Evolutionary conservation across 2,113 vertebrate species (phyloP).

Genomic region (Nycticebus coucang): DNA sequence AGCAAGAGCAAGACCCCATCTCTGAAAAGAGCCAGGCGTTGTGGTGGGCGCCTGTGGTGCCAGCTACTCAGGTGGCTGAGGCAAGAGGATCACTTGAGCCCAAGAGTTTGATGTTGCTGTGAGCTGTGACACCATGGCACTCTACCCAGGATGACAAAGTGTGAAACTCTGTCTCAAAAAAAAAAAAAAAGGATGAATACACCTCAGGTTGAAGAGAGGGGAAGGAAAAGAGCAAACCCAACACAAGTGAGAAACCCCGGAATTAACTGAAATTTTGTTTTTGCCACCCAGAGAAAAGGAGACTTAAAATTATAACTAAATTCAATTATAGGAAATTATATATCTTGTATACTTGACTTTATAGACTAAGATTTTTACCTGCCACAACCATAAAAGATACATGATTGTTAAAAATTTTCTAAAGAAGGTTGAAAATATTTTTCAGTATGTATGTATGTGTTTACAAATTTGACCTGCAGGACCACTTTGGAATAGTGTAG

Average conservation of each 20-base stretch:
- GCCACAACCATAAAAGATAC: background rate
- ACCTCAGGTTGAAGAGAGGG: background rate
- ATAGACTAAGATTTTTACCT: conserved; percentile 40
- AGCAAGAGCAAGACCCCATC: too few relatives aligned
- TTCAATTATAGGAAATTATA: background rate
- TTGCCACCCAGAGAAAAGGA: background rate
- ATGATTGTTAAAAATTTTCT: conserved; percentile 16
- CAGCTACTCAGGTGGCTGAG: too few relatives aligned
- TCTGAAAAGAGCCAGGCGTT: too few relatives aligned
- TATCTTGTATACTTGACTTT: background rate
- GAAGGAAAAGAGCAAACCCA: background rate
- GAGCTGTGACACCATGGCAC: too few relatives aligned
- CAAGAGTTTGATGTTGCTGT: too few relatives aligned
- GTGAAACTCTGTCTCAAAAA: too few relatives aligned
- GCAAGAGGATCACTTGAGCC: too few relatives aligned
- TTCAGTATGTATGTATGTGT: background rate
- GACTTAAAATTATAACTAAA: background rate
- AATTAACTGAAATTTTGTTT: conserved; percentile 19
- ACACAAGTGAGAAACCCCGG: background rate
- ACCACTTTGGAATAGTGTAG: background rate
- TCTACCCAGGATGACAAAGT: too few relatives aligned
- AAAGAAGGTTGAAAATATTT: conserved; percentile 18
- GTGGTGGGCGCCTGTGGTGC: too few relatives aligned
- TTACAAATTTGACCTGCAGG: conserved; percentile 20
- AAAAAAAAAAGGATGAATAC: background rate